Evolutionary conservation across 2,113 vertebrate genomes (phyloP).

Genomic region (Casuarius casuarius): DNA sequence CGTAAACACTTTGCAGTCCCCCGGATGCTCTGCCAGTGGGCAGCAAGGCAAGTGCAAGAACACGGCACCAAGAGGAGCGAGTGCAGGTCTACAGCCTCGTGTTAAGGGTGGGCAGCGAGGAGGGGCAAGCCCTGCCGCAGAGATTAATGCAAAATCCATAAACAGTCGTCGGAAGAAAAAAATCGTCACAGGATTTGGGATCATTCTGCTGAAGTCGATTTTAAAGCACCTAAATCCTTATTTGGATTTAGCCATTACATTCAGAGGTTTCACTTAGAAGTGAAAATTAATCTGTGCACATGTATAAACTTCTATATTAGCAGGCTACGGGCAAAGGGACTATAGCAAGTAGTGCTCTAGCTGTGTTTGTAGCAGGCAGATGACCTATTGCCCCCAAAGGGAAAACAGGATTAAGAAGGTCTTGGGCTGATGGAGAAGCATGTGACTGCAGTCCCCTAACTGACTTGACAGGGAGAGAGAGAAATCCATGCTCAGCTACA

Average conservation of each 20-base stretch:
- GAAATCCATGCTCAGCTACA: not conserved
- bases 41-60: not conserved
- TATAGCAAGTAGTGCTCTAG: not conserved
- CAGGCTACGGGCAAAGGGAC: not conserved
- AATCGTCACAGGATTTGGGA: not conserved
- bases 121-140: not conserved
- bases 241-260: not conserved
- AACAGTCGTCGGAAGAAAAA: not conserved
- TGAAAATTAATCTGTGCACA: not conserved
- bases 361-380: not conserved
- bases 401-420: not conserved
- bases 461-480: not conserved
- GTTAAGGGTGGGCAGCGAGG: not conserved
- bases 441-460: not conserved
- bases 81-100: not conserved
- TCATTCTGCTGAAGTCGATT: not conserved
- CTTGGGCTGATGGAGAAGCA: not conserved
- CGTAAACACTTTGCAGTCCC: not conserved
- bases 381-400: not conserved
- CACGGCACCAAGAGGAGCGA: not conserved
- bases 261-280: not conserved
- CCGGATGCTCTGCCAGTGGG: not conserved
- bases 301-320: not conserved
- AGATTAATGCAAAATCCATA: not conserved
- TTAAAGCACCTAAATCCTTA: not conserved